Conservation (phyloP, 2,888 invertebrate genomes). For the Meiosimyza platycephala region DNA sequence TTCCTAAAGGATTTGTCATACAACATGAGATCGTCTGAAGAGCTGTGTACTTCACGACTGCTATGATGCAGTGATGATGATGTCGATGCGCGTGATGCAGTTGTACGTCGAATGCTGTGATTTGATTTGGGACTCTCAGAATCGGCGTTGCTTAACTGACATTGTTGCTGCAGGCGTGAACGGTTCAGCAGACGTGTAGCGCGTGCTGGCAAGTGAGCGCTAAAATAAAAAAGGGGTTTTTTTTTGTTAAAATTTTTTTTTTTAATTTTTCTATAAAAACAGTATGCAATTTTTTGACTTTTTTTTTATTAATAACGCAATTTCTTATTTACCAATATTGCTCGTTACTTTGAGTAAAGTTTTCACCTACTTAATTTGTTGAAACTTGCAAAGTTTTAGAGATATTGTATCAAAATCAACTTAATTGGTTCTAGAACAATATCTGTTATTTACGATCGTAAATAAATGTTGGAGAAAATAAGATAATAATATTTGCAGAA, state of each 20-base stretch:
- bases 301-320: not conserved
- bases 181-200: conserved; percentile 66
- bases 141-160: conserved; percentile 57
- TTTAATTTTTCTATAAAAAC: not conserved
- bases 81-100: conserved; percentile 57
- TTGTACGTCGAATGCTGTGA: conserved; percentile 51
- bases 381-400: too few relatives aligned
- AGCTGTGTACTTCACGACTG: conserved; percentile 58
- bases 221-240: conserved; percentile 46
- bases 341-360: too few relatives aligned
- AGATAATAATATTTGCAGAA: too few relatives aligned
- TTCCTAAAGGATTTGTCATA: conserved; percentile 78
- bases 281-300: not conserved
- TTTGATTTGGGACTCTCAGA: conserved; percentile 63
- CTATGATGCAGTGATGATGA: conserved; percentile 49
- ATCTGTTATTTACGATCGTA: too few relatives aligned
- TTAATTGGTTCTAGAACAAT: too few relatives aligned
- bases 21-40: conserved; percentile 70
- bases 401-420: too few relatives aligned
- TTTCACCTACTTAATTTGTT: too few relatives aligned
- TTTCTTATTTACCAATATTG: too few relatives aligned
- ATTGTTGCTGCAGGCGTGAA: conserved; percentile 65
- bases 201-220: conserved; percentile 66
- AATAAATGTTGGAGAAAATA: too few relatives aligned
- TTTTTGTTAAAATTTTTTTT: not conserved